Evolutionary conservation across 2,888 invertebrate genomes (phyloP).

Genomic region (Polietes domitor): DNA sequence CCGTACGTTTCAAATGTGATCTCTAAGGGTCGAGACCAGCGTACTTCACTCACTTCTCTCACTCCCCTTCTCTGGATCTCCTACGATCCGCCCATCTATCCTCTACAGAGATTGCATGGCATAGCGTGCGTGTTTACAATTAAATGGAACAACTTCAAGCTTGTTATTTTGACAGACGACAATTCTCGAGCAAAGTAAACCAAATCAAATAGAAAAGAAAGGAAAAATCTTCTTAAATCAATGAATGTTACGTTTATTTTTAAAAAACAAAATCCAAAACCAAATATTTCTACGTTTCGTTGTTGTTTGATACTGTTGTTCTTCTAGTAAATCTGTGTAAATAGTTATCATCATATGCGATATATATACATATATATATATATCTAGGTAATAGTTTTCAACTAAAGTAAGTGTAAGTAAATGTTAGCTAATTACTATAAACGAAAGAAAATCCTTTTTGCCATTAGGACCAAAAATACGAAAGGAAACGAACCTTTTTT

Average conservation of each 20-base stretch:
- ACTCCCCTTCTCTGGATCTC: not conserved
- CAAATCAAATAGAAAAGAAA: not conserved
- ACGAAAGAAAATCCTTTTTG: constrained; percentile 43
- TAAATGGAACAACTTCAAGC: not conserved
- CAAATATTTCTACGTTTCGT: constrained; percentile 13
- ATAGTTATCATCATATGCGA: constrained; percentile 25
- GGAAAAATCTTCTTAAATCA: constrained; percentile 15
- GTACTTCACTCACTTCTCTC: not conserved
- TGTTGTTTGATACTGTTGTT: constrained; percentile 51
- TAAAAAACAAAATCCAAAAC: not conserved
- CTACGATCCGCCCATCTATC: not conserved
- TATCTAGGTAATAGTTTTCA: constrained; percentile 53
- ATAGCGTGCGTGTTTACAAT: constrained; percentile 63
- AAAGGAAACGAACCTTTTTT: constrained; percentile 14
- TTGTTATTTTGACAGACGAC: not conserved
- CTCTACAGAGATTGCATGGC: constrained; percentile 63
- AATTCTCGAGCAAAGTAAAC: constrained; percentile 2
- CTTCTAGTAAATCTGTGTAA: constrained; percentile 39
- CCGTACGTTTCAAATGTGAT: constrained; percentile 81
- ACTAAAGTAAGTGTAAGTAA: constrained; percentile 55
- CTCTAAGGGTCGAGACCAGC: constrained; percentile 71
- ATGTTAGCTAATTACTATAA: constrained; percentile 54
- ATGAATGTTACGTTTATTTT: constrained; percentile 43
- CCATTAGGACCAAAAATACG: constrained; percentile 70
- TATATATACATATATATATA: constrained; percentile 8